Evolutionary conservation across 2,113 vertebrate species (phyloP).

Genomic region (Dasyurus viverrinus): DNA sequence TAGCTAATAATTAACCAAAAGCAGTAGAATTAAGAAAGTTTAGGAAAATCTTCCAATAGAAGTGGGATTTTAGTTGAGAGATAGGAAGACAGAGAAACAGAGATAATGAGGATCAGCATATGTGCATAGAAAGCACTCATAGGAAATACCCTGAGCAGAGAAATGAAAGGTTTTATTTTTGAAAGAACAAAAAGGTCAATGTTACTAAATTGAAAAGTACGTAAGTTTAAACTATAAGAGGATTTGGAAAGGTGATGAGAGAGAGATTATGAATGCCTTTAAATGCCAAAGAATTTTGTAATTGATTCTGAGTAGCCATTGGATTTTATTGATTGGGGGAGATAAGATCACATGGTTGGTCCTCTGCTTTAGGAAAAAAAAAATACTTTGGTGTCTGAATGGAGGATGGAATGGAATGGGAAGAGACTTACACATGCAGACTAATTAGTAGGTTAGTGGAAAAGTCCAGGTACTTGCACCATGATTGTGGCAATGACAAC

Average conservation of each 20-base stretch:
- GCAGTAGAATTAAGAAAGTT: not conserved
- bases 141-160: not conserved
- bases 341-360: not conserved
- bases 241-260: not conserved
- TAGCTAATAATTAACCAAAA: not conserved
- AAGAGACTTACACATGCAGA: not conserved
- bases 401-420: not conserved
- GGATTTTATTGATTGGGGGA: not conserved
- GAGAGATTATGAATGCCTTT: not conserved
- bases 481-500: not conserved
- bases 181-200: not conserved
- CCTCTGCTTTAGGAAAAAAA: not conserved
- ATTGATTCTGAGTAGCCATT: not conserved
- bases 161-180: not conserved
- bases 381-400: not conserved
- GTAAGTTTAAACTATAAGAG: not conserved
- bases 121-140: not conserved
- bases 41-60: not conserved
- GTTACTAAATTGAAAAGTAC: not conserved
- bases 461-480: not conserved
- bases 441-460: not conserved
- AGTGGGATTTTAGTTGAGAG: not conserved
- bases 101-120: not conserved
- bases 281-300: not conserved
- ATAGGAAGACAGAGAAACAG: not conserved